Evolutionary conservation across 2,113 vertebrate genomes (phyloP).

Genomic region (Empidonax alnorum): DNA sequence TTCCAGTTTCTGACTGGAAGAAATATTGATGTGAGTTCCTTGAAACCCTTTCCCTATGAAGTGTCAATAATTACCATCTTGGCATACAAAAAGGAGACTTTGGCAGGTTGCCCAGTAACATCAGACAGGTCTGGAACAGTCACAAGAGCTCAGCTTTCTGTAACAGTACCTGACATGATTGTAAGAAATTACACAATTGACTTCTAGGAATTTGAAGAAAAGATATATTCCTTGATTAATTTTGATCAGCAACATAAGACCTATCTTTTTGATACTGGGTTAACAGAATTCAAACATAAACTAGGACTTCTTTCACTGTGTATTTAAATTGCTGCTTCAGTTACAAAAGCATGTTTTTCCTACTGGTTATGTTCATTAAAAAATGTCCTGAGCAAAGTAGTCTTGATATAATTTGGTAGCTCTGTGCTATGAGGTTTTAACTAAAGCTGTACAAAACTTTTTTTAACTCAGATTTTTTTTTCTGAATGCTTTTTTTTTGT

Average conservation of each 20-base stretch:
- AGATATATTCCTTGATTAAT: neutral
- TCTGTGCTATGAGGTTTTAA: neutral
- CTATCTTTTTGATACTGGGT: neutral
- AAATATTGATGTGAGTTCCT: constrained; percentile 76
- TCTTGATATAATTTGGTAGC: neutral
- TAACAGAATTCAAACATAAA: neutral
- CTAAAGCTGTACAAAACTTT: neutral
- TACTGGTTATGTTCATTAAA: neutral
- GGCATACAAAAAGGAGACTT: constrained; percentile 70
- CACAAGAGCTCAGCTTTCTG: constrained; percentile 75
- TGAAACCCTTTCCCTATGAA: constrained; percentile 73
- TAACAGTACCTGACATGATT: constrained; percentile 75
- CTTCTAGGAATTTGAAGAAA: constrained; percentile 68
- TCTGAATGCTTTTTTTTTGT: neutral
- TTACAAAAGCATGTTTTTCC: neutral
- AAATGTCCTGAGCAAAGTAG: neutral
- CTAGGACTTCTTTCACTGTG: neutral
- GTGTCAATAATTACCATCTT: constrained; percentile 77
- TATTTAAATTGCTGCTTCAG: neutral
- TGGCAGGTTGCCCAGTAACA: constrained; percentile 75
- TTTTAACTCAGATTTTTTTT: neutral
- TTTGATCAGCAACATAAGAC: neutral
- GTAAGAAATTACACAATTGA: constrained; percentile 77
- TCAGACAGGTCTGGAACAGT: constrained; percentile 73
- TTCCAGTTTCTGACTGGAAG: constrained; percentile 71